A percentile compares a stretch with the other conserved stretches of the same genome.
Conservation (phyloP, 1,140 invertebrate genomes). For the Micrasema minimum region DNA sequence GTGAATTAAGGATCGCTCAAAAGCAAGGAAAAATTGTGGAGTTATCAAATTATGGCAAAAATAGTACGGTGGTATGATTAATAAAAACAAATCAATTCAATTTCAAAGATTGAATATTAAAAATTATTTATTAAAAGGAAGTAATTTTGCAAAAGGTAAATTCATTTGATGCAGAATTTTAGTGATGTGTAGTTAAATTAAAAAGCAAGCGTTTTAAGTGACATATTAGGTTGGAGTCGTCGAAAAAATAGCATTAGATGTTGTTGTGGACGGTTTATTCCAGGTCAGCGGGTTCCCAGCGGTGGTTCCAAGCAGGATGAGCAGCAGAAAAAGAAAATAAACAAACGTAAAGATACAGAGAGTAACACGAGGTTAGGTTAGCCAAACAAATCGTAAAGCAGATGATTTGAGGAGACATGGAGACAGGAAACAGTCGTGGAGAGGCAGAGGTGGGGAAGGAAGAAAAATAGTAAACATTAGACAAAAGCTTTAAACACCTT, state of each 20-base stretch:
- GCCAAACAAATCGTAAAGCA: conserved; percentile 38
- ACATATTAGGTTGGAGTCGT: no score
- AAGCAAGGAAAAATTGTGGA: conserved; percentile 9
- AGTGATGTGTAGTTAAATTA: no score
- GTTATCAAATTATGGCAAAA: conserved; percentile 24
- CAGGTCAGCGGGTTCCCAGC: no score
- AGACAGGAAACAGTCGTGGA: conserved; percentile 19
- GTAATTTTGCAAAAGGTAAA: no score
- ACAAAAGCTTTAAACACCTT: conserved; percentile 48
- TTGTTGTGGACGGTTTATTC: no score
- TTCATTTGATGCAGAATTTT: no score
- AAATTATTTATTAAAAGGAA: no score
- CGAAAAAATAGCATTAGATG: no score
- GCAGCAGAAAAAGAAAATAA: not conserved
- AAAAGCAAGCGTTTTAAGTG: no score
- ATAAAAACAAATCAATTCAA: not conserved
- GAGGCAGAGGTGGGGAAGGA: conserved; percentile 31
- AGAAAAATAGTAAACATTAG: conserved; percentile 53
- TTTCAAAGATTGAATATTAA: no score
- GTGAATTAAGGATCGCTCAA: conserved; percentile 1
- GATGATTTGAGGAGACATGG: conserved; percentile 15
- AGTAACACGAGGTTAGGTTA: conserved; percentile 2
- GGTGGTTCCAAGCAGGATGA: not conserved
- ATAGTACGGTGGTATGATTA: conserved; percentile 6
- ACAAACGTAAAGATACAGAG: conserved; percentile 9